Base-by-base conservation (phyloP, 2,113 vertebrate species). In the Panthera leo region DNA sequence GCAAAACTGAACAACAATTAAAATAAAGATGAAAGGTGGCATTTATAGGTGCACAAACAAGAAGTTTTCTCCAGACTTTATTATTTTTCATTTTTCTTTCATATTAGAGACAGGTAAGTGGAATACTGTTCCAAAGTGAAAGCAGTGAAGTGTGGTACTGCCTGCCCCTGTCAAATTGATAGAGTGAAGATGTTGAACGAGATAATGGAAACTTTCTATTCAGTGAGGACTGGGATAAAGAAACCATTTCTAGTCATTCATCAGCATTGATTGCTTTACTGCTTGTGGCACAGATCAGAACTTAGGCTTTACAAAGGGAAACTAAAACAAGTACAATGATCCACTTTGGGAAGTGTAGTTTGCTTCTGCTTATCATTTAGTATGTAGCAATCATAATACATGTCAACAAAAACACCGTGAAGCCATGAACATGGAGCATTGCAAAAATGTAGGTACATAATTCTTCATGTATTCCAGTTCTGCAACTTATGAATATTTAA, bases 201-300 rank as follows among this genome's bases (percentile, higher is more conserved):
- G 99, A 99, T 99, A 99, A 99, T 99, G 99, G 99, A 99, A 99
- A 99, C 99, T 99, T 99, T 99, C 99, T 99, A 99, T 99, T 99
- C 99, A 99, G 98, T 98, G 98, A 99, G 98, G 98, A 98, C 98
- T 98, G 98, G 99, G 99, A 99, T 99, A 99, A 99, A 99, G 99
- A 99, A 99, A 98, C 98, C 97, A 98, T 99, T 99, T 99, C 98
- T 99, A 98, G 99, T 99, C 99, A 99, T 99, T 99, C 99, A 99
- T 99, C 99, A 99, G 99, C 99, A 99, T 98, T 99, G 99, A 99
- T 99, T 99, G 99, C 98, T 98, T 99, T 99, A 89, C 85, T 98
- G 98, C 98, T 99, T 97, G 96, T 97, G 98, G 98, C 98, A 98
- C 98, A 98, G 98, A 99, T 99, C 98, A 98, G 96, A 98, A 97